Conservation (phyloP, 1,140 invertebrate genomes). For the Drosophila nasuta region DNA sequence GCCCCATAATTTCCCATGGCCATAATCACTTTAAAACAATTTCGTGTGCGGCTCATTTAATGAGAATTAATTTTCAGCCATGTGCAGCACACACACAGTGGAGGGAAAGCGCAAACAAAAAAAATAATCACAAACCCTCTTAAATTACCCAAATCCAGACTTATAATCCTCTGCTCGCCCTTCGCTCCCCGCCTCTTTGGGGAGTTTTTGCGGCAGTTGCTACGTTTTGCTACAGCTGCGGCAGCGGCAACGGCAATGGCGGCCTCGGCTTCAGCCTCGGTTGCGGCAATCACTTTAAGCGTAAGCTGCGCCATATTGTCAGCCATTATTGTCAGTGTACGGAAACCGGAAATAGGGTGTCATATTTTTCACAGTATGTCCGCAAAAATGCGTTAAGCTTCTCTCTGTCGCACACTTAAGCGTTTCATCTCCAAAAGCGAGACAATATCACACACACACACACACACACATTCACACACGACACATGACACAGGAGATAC, state of each 20-base stretch:
- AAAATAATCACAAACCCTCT: slow-evolving; percentile 61
- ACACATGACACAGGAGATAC: slow-evolving; percentile 6
- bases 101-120: background rate
- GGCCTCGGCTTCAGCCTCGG: slow-evolving; percentile 45
- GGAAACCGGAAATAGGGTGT: slow-evolving; percentile 75
- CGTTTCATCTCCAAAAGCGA: slow-evolving; percentile 49
- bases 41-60: slow-evolving; percentile 71
- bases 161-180: slow-evolving; percentile 66
- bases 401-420: slow-evolving; percentile 62
- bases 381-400: slow-evolving; percentile 73
- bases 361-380: slow-evolving; percentile 66
- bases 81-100: slow-evolving; percentile 23
- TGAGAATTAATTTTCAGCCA: slow-evolving; percentile 74
- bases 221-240: background rate
- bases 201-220: slow-evolving; percentile 6
- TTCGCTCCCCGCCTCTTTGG: slow-evolving; percentile 28
- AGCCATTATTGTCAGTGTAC: slow-evolving; percentile 76
- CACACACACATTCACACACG: background rate
- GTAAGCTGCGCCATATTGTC: slow-evolving; percentile 78
- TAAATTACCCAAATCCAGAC: slow-evolving; percentile 77
- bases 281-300: slow-evolving; percentile 71
- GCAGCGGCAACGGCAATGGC: background rate
- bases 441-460: background rate
- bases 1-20: slow-evolving; percentile 6
- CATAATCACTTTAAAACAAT: slow-evolving; percentile 77